Conservation (phyloP, 2,797 vertebrate species). For the Enteromius trimaculatus region DNA sequence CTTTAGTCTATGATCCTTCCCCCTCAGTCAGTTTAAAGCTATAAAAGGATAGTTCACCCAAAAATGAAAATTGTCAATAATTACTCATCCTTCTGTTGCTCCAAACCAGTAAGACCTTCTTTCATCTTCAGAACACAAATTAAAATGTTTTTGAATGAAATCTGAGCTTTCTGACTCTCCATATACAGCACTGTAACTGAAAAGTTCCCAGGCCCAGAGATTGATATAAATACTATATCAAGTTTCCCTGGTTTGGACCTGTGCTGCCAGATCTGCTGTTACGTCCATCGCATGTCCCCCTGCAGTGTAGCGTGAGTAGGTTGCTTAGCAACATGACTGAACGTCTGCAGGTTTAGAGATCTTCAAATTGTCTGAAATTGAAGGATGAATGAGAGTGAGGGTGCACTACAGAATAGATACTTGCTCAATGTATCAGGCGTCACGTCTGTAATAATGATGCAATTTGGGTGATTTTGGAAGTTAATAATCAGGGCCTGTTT, state of each 20-base stretch:
- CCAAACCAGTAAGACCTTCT: not conserved
- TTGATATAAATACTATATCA: not conserved
- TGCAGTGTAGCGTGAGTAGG: conserved; percentile 74
- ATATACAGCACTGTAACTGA: not conserved
- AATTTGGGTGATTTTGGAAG: not conserved
- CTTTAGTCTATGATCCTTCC: not conserved
- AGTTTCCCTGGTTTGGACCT: not conserved
- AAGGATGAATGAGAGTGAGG: conserved; percentile 38
- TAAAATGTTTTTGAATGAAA: not conserved
- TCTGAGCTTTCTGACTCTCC: not conserved
- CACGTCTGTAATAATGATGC: not conserved
- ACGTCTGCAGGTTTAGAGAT: conserved; percentile 63
- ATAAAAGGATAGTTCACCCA: not conserved
- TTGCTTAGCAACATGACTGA: conserved; percentile 80
- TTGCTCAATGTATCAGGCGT: not conserved
- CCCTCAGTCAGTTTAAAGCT: not conserved
- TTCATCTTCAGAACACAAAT: not conserved
- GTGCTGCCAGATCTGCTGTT: conserved; percentile 55
- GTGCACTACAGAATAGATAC: conserved; percentile 2
- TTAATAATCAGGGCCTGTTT: not conserved
- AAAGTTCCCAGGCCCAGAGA: not conserved
- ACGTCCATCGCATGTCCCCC: conserved; percentile 69
- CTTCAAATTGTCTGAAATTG: conserved; percentile 57
- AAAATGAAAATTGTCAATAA: not conserved
- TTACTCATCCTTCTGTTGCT: not conserved